These are phyloP conservation scores for Cremastobaeus sp. DNA, from an alignment of 2,888 invertebrate genomes.

Conservation along the genomic window DNA sequence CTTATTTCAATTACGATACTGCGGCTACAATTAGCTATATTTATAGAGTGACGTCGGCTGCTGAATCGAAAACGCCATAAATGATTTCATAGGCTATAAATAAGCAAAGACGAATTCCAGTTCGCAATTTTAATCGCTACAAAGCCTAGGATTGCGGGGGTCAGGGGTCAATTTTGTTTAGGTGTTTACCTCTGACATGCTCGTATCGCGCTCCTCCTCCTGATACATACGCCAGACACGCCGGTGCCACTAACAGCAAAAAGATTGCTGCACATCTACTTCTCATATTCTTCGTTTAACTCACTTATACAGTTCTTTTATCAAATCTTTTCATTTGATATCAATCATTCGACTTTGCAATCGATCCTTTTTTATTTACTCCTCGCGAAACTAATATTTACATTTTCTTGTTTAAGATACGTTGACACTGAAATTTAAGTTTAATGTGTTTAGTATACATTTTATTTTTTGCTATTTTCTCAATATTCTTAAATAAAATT, in stretches of 20 bases:
- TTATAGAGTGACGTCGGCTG: conserved; percentile 25
- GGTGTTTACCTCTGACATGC: conserved; percentile 29
- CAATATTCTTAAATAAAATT: no score
- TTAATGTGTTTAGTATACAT: no score
- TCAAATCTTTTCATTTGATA: conserved; percentile 38
- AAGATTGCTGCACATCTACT: conserved; percentile 33
- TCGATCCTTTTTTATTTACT: no score
- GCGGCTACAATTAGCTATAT: conserved; percentile 32
- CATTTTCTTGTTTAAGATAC: conserved; percentile 26
- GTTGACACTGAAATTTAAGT: no score
- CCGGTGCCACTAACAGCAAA: conserved; percentile 42
- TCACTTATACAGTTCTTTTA: conserved; percentile 18
- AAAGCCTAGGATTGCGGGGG: background rate
- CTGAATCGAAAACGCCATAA: conserved; percentile 24
- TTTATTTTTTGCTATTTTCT: no score
- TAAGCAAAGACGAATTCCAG: conserved; percentile 4
- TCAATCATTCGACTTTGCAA: conserved; percentile 20
- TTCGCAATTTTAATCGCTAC: no score
- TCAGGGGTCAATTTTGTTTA: background rate
- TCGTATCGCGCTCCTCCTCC: conserved; percentile 32
- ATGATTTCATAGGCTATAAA: conserved; percentile 33
- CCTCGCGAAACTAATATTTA: no score
- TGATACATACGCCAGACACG: conserved; percentile 42
- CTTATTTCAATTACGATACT: conserved; percentile 34
- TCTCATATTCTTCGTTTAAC: conserved; percentile 43